phyloP scores from a whole-genome alignment of 2,888 invertebrate genomes.

The Chaetoderma sp. region DNA sequence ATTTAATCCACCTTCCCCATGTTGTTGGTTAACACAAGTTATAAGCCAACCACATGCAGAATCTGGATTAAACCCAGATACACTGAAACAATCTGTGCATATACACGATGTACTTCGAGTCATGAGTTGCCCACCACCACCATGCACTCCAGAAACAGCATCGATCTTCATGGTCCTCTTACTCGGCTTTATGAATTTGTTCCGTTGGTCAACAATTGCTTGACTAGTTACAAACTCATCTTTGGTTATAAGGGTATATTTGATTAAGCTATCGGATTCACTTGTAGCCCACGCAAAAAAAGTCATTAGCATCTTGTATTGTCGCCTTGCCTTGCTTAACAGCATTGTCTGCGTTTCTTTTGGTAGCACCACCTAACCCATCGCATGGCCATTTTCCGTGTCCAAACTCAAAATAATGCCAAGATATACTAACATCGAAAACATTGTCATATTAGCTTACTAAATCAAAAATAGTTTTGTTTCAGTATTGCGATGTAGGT shows the following conservation, averaged over 20 bases:
- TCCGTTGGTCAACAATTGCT: background rate
- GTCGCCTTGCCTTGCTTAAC: constrained; percentile 4
- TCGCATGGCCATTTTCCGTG: constrained; percentile 30
- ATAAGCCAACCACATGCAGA: background rate
- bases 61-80: background rate
- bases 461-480: too few species aligned
- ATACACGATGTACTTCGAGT: constrained; percentile 23
- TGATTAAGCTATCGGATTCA: background rate
- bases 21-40: too few species aligned
- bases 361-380: constrained; percentile 21
- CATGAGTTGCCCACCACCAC: background rate
- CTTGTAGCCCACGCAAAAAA: constrained; percentile 11
- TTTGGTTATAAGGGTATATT: constrained; percentile 1
- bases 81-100: constrained; percentile 19
- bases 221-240: constrained; percentile 1
- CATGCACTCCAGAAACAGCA: constrained; percentile 5
- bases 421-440: constrained; percentile 8
- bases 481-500: too few species aligned
- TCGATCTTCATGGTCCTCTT: constrained; percentile 29
- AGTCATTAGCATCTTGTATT: constrained; percentile 20
- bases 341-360: constrained; percentile 14
- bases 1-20: too few species aligned
- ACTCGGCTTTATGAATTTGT: constrained; percentile 10
- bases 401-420: constrained; percentile 24
- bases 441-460: background rate